Conservation (phyloP, 2,888 invertebrate genomes). For the Nephrotoma flavescens region DNA sequence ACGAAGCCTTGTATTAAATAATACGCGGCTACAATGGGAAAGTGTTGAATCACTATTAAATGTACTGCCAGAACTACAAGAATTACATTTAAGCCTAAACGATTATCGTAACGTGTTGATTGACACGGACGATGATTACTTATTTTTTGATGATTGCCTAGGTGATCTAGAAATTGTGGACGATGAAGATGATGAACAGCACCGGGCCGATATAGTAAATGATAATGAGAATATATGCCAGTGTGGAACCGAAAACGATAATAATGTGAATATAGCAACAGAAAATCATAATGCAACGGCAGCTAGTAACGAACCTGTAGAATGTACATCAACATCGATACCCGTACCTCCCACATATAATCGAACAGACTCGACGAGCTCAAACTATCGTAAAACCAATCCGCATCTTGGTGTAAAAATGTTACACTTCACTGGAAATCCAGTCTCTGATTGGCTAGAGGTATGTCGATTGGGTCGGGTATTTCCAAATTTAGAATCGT, state of each 20-base stretch:
- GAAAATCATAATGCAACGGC: not conserved
- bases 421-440: conserved; percentile 79
- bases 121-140: conserved; percentile 27
- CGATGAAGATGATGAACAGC: conserved; percentile 11
- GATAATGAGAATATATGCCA: conserved; percentile 12
- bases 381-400: conserved; percentile 21
- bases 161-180: conserved; percentile 13
- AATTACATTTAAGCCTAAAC: conserved; percentile 84
- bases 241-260: conserved; percentile 1
- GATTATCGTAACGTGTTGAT: conserved; percentile 66
- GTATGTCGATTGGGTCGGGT: conserved; percentile 68
- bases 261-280: not conserved
- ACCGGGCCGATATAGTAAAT: conserved; percentile 6
- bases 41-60: conserved; percentile 62
- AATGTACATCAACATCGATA: not conserved
- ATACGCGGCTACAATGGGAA: conserved; percentile 74
- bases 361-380: conserved; percentile 13
- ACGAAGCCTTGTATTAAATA: conserved; percentile 71
- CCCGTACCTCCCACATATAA: conserved; percentile 8
- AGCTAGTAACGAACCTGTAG: not conserved
- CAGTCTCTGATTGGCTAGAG: conserved; percentile 69
- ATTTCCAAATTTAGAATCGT: conserved; percentile 71
- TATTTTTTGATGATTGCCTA: conserved; percentile 10
- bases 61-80: conserved; percentile 66
- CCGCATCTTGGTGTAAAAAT: conserved; percentile 57